Conservation (phyloP, 1,140 invertebrate species). For the Archegozetes longisetosus region DNA sequence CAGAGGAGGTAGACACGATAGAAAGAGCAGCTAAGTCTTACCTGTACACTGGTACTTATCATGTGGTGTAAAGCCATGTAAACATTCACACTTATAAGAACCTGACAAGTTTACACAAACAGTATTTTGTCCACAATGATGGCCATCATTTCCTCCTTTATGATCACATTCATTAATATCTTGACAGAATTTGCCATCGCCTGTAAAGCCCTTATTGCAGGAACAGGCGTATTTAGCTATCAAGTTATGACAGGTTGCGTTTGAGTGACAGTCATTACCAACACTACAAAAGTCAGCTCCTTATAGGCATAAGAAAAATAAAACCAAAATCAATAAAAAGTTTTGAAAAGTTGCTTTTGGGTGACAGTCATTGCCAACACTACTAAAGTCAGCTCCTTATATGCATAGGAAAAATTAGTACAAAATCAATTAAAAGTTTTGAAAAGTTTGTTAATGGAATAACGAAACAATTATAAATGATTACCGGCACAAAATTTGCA, state of each 20-base stretch:
- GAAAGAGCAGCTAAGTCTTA: too few species aligned
- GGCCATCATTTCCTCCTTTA: conserved; percentile 44
- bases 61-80: conserved; percentile 60
- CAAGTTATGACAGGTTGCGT: conserved; percentile 66
- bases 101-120: conserved; percentile 69
- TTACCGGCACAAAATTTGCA: conserved; percentile 76
- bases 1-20: too few species aligned
- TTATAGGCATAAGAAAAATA: too few species aligned
- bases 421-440: too few species aligned
- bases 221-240: conserved; percentile 65
- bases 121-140: conserved; percentile 58
- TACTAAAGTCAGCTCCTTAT: conserved; percentile 77
- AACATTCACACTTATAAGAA: conserved; percentile 64
- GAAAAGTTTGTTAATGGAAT: background rate
- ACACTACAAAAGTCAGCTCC: conserved; percentile 70
- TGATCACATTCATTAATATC: conserved; percentile 64
- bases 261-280: conserved; percentile 59
- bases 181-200: conserved; percentile 59
- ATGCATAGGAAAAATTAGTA: too few species aligned
- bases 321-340: too few species aligned
- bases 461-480: background rate
- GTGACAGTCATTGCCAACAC: conserved; percentile 59
- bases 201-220: conserved; percentile 61
- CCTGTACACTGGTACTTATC: conserved; percentile 24
- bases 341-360: too few species aligned